Conservation (phyloP, 2,888 invertebrate species). For the Epinotia nisella region DNA sequence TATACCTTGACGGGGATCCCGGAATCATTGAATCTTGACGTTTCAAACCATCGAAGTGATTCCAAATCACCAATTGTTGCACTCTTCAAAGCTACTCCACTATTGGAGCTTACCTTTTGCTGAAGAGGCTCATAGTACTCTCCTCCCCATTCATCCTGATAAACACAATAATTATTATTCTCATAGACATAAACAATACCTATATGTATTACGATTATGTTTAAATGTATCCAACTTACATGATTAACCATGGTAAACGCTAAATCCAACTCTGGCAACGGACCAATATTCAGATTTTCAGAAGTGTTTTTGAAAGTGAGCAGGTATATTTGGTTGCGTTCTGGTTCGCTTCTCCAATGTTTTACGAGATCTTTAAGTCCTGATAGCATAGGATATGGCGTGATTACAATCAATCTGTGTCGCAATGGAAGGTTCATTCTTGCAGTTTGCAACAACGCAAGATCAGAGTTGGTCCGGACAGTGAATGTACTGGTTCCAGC, state of each 20-base stretch:
- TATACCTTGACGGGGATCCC: slow-evolving; percentile 51
- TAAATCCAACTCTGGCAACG: slow-evolving; percentile 47
- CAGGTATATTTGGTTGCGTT: slow-evolving; percentile 47
- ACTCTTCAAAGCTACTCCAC: slow-evolving; percentile 47
- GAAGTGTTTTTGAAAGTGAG: slow-evolving; percentile 48
- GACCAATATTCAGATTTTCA: slow-evolving; percentile 47
- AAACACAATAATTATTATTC: not conserved
- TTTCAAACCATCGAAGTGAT: slow-evolving; percentile 55
- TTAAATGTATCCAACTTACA: slow-evolving; percentile 44
- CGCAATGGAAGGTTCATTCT: slow-evolving; percentile 38
- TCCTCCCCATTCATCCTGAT: slow-evolving; percentile 52
- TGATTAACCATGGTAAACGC: slow-evolving; percentile 48
- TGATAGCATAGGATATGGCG: slow-evolving; percentile 47
- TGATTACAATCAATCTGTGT: slow-evolving; percentile 47
- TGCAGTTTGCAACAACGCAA: slow-evolving; percentile 40
- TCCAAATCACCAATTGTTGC: slow-evolving; percentile 51
- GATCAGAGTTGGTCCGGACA: slow-evolving; percentile 45
- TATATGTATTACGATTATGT: not conserved
- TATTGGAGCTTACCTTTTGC: slow-evolving; percentile 9
- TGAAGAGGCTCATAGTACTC: slow-evolving; percentile 50
- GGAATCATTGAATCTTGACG: slow-evolving; percentile 21
- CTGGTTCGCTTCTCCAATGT: slow-evolving; percentile 45
- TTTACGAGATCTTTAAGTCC: slow-evolving; percentile 48
- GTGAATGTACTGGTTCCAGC: slow-evolving; percentile 47
- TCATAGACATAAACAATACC: not conserved